Evolutionary conservation across 2,113 vertebrate species (phyloP), one percentile per base, ranked within the genome.

Genomic region (Condylura cristata): DNA sequence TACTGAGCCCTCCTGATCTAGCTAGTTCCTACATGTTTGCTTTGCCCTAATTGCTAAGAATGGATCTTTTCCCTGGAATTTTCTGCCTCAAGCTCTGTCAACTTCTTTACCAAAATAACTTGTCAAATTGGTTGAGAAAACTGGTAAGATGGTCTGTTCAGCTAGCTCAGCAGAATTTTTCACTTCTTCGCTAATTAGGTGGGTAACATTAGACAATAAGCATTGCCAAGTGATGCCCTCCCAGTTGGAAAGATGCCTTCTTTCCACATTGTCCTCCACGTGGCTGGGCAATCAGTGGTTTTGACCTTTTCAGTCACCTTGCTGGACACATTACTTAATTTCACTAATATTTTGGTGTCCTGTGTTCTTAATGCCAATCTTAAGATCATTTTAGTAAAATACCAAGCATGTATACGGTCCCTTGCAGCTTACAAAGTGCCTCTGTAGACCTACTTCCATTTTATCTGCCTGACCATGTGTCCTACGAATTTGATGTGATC

Each of bases 41-140:
- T 34, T 78, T 66, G 44, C 22, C 63, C 28, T 92, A 74, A 70
- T 92, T 89, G n/a, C 70, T 74, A 39, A 66, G 46, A 72, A 13
- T 51, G 60, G 8, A 68, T 87, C 22, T 14, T 92, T 90, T 6
- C 20, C 22, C 30, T 90, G 84, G 76, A 91, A 78, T 68, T 75
- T 92, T 86, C 74, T 95, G 44, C 81, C 44, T 94, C 28, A 4
- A 86, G 46, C 68, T 79, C 93, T 83, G 60, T 87, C 74, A 95
- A 76, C 74, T 60, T 18, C 30, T 90, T 92, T 82, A 88, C 53
- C 12, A 91, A 94, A 88, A 93, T 89, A 89, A 71, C 71, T 71
- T 89, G 84, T 95, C 65, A 94, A 93, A 88, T 80, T 46, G 30
- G 46, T 82, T 94, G 86, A 89, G 84, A 79, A 89, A 93, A 96